These are phyloP conservation scores for Centrocercus urophasianus DNA, from an alignment of 2,113 vertebrate species.

Conservation along the genomic window DNA sequence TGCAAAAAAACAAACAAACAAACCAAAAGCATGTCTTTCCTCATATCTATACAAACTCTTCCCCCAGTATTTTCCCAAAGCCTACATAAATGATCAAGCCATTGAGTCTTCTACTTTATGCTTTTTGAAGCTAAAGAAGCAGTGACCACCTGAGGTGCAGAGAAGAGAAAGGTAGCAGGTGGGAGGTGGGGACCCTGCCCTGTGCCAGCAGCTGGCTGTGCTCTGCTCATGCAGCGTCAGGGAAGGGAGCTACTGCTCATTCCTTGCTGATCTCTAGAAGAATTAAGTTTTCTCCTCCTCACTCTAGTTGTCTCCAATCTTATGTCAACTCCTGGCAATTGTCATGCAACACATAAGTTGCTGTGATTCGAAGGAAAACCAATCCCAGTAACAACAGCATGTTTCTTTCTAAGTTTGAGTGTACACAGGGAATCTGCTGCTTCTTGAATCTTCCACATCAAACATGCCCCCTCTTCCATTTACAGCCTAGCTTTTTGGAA, in stretches of 20 bases:
- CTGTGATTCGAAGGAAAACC: neutral
- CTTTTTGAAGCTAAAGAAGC: neutral
- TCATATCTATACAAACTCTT: neutral
- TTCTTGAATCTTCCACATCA: neutral
- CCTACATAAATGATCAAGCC: neutral
- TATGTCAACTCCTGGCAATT: neutral
- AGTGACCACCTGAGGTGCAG: neutral
- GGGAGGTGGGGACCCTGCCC: neutral
- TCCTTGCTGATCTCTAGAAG: neutral
- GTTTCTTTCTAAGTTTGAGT: neutral
- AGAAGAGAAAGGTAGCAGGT: neutral
- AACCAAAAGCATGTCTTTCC: neutral
- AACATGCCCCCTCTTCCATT: neutral
- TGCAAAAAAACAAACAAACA: neutral
- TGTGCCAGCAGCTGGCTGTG: neutral
- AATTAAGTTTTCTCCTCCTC: neutral
- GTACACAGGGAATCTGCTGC: neutral
- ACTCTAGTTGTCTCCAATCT: neutral
- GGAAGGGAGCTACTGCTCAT: neutral
- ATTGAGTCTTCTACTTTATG: neutral
- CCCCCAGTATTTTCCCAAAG: neutral
- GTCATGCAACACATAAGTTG: neutral
- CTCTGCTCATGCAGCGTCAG: neutral
- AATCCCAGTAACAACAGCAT: neutral
- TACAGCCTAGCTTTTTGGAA: neutral